Evolutionary conservation across 2,113 vertebrate species (phyloP), one percentile per base, ranked within the genome.

Genomic region (Pseudorhombus dupliciocellatus): DNA sequence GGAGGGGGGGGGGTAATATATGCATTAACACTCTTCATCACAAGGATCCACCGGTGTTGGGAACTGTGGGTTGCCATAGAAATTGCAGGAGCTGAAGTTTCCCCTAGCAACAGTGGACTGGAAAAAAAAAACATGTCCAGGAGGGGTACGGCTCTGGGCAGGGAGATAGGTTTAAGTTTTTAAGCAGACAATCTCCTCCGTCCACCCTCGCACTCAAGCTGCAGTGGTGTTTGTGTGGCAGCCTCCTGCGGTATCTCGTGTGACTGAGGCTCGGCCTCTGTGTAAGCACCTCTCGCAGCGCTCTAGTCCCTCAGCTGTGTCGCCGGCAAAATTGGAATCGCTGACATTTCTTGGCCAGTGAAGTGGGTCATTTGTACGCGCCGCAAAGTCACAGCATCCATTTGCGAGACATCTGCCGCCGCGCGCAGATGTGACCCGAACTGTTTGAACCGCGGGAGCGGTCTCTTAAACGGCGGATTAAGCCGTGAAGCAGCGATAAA

Each of bases 301-400:
- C 66, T 67, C 63, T 30, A 26, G 73, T 83, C 81, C 79, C 65
- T 87, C 66, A 75, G 70, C 82, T 75, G 82, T 79, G 76, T 78
- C 71, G 20, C 80, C 22, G 44, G 62, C 73, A 62, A 85, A 87
- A 89, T 89, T 89, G 82, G 84, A 89, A 80, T 78, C 84, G 14
- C 68, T 90, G 90, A 92, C 90, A 87, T 92, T 90, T 92, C 84
- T 85, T 84, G 88, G 83, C 73, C 87, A 71, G 69, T 34, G 78
- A 79, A 70, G 52, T 72, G 84, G 86, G 79, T 84, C 88, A 82
- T 88, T 83, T 86, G 85, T 86, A 79, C 84, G 81, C 79, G 75
- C 77, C 66, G 87, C 85, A 79, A 78, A 85, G 82, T 78, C 69
- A 16, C 75, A 73, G 58, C 76, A 70, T 79, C 77, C 69, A 81